phyloP scores from a whole-genome alignment of 2,797 vertebrate species.

The Danio albolineatus region DNA sequence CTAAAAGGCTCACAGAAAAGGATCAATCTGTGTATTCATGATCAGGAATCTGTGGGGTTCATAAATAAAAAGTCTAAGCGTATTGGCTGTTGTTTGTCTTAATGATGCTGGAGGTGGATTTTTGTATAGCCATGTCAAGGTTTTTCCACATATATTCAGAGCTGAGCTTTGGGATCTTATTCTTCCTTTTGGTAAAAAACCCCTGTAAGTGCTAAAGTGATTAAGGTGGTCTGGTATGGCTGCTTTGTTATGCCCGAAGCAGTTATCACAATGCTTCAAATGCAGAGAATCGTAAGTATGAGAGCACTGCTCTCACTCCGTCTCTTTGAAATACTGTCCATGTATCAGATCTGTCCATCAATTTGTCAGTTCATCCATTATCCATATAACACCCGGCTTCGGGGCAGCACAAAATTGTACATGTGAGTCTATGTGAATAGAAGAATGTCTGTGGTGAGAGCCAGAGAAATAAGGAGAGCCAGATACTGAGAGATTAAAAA shows the following conservation, averaged over 20 bases:
- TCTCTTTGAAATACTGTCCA: conserved; percentile 30
- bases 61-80: not conserved
- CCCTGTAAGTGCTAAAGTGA: not conserved
- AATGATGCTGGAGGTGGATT: not conserved
- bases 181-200: not conserved
- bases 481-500: not conserved
- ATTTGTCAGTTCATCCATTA: conserved; percentile 33
- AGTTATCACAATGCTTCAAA: not conserved
- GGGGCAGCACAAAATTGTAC: conserved; percentile 11
- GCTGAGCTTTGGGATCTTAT: not conserved
- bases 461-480: not conserved
- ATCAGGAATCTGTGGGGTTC: not conserved
- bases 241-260: not conserved
- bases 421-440: conserved; percentile 8
- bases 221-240: not conserved
- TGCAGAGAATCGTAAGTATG: not conserved
- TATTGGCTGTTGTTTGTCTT: not conserved
- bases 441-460: conserved; percentile 1
- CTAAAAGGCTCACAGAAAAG: not conserved
- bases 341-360: conserved; percentile 34
- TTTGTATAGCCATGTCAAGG: not conserved
- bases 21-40: not conserved
- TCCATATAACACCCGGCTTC: conserved; percentile 12
- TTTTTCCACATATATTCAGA: not conserved
- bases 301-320: not conserved